These are phyloP conservation scores for Cloeon dipterum DNA, from an alignment of 2,888 invertebrate species.

Conservation along the genomic window DNA sequence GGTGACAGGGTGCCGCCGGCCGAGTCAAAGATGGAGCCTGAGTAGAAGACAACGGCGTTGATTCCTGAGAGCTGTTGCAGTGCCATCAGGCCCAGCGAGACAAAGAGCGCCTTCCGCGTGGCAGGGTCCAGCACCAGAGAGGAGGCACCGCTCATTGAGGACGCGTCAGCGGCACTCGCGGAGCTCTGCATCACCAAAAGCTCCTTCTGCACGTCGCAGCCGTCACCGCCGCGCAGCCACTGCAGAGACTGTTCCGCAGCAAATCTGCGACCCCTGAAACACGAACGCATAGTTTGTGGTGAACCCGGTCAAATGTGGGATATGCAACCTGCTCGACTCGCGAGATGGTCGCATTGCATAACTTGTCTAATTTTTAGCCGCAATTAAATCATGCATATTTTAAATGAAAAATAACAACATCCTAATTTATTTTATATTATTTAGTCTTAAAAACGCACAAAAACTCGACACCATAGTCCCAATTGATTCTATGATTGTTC, in stretches of 20 bases:
- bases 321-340: no score
- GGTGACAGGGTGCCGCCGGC: slow-evolving; percentile 14
- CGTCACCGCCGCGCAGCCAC: slow-evolving; percentile 34
- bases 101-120: slow-evolving; percentile 13
- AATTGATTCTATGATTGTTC: no score
- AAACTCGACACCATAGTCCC: no score
- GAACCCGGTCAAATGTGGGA: no score
- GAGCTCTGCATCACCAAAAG: slow-evolving; percentile 16
- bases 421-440: no score
- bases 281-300: no score
- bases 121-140: slow-evolving; percentile 5
- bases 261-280: slow-evolving; percentile 25
- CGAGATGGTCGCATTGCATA: no score
- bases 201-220: slow-evolving; percentile 31
- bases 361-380: no score
- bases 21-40: slow-evolving; percentile 15
- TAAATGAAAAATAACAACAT: no score
- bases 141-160: not conserved
- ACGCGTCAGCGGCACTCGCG: slow-evolving; percentile 8
- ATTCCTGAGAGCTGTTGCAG: slow-evolving; percentile 20
- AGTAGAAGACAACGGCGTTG: slow-evolving; percentile 18
- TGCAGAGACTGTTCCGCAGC: slow-evolving; percentile 34
- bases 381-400: no score
- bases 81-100: slow-evolving; percentile 21
- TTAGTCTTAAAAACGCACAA: no score